Base-by-base conservation (phyloP, 2,797 vertebrate species). In the Percopsis omiscomaycus region DNA sequence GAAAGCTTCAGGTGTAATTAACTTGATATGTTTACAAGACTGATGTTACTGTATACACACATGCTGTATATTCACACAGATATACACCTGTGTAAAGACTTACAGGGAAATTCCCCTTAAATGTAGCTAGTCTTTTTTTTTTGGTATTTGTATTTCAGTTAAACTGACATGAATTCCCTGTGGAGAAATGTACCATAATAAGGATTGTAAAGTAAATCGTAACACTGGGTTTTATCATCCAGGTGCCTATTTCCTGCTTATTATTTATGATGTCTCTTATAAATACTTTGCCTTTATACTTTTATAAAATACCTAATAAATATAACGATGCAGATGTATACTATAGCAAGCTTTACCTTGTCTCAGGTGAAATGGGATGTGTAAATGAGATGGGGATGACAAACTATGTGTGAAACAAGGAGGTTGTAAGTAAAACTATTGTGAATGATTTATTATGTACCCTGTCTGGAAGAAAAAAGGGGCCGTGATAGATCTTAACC, bases 21-120 rank as follows among this genome's bases (percentile, higher is more conserved):
- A 58, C 28, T 52, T 53, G 49, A 62, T 44, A 45, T 57, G 59
- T 75, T 79, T 73, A 75, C 52, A 66, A 55, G 48, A 42, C 11
- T 63, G 61, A 55, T 61, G 53, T 68, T 73, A 69, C 64, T 59
- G 46, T 47, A 48, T 32, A 10, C 44, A 50, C 27, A 47, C 0
- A 60, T 52, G 61, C 1, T 47, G 27, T 67, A 54, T 3, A 37
- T 8, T 32, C 5, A 55, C 14, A 42, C 28, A 16, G 49, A 51
- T 51, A 51, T n/a, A 48, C 47, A 48, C 9, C 12, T 27, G 2
- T 11, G 29, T 29, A 22, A 12, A 3, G 8, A 44, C 2, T 44
- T 57, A 5, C 42, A 44, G 55, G 2, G 55, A n/a, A 42, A 44
- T 46, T 54, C 29, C 22, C 22, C 22, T 22, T 22, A 22, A 22